These are phyloP conservation scores for Erpornis zantholeuca DNA, from an alignment of 2,113 vertebrate species.

Conservation along the genomic window DNA sequence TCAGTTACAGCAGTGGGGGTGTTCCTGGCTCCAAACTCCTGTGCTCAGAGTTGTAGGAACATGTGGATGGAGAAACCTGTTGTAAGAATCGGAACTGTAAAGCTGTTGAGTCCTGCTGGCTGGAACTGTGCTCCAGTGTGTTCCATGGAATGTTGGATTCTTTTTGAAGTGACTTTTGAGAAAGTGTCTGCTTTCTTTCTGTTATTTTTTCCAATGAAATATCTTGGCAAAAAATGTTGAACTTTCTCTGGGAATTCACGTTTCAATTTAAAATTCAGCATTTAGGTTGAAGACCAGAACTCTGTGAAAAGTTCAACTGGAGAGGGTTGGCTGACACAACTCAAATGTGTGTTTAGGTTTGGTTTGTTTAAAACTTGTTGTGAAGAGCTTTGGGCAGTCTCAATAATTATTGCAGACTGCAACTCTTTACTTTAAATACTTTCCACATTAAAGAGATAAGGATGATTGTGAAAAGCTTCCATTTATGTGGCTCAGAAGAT, in stretches of 20 bases:
- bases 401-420: neutral
- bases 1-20: neutral
- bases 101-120: neutral
- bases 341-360: neutral
- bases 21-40: neutral
- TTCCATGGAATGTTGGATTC: neutral
- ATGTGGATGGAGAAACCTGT: neutral
- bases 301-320: neutral
- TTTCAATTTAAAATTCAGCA: neutral
- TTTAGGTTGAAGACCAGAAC: neutral
- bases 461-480: neutral
- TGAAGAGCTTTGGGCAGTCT: neutral
- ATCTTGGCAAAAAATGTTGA: neutral
- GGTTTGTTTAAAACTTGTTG: neutral
- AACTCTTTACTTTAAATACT: neutral
- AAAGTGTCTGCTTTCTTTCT: neutral
- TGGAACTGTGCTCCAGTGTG: neutral
- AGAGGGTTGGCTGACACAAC: neutral
- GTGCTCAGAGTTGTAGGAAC: neutral
- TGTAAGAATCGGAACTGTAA: neutral
- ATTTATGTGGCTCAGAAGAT: neutral
- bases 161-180: neutral
- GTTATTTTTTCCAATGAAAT: neutral
- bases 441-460: neutral
- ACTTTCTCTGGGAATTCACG: neutral